Conservation (phyloP, 2,113 vertebrate species). For the Regulus satrapa region DNA sequence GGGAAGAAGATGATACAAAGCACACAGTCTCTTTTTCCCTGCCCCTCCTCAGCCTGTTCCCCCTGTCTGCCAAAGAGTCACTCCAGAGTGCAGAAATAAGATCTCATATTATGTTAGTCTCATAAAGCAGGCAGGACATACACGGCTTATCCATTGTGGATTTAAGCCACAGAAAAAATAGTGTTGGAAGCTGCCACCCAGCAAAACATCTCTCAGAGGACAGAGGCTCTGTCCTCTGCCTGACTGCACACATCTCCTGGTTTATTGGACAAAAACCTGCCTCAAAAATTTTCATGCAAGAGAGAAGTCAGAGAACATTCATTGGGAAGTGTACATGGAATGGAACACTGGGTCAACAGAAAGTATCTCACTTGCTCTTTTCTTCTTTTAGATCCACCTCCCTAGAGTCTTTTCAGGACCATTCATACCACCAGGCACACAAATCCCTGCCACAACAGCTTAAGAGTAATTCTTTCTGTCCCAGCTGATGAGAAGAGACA, state of each 20-base stretch:
- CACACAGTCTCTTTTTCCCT: background rate
- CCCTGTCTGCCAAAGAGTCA: background rate
- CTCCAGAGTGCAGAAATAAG: background rate
- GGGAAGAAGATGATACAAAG: background rate
- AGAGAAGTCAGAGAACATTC: background rate
- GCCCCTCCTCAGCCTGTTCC: background rate
- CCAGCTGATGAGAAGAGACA: background rate
- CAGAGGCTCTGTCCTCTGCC: background rate
- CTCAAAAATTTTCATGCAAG: background rate
- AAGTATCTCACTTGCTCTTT: background rate
- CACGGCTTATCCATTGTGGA: background rate
- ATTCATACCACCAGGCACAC: background rate
- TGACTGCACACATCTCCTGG: background rate
- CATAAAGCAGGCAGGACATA: background rate
- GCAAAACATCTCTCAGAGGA: too few relatives aligned
- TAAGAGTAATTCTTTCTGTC: background rate
- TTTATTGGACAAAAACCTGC: background rate
- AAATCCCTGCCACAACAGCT: background rate
- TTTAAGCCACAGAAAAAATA: background rate
- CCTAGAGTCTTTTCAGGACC: background rate
- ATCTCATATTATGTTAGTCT: background rate
- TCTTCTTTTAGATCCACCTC: background rate
- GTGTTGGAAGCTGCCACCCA: background rate
- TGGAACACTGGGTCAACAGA: background rate
- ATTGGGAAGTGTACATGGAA: fast-evolving